Evolutionary conservation across 1,140 invertebrate genomes (phyloP).

Genomic region (Ridgeia piscesae): DNA sequence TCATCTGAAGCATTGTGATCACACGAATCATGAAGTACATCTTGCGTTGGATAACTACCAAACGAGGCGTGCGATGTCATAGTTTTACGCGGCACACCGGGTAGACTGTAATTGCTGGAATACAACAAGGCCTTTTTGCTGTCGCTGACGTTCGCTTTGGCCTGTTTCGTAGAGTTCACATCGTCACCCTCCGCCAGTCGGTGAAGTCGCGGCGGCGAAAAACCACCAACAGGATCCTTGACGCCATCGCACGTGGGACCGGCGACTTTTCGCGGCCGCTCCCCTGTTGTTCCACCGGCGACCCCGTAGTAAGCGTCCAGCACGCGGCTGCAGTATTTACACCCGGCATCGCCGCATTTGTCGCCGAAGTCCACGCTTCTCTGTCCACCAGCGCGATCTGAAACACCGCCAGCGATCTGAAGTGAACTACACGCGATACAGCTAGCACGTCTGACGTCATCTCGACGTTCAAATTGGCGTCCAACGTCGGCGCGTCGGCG

Average conservation of each 20-base stretch:
- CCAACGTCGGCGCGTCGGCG: too few species aligned
- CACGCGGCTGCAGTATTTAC: neutral
- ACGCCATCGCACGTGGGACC: neutral
- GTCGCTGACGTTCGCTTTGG: neutral
- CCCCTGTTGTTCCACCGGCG: neutral
- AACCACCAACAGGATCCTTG: neutral
- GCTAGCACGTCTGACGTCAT: too few species aligned
- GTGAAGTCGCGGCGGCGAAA: neutral
- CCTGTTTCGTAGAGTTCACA: neutral
- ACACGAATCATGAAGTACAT: neutral
- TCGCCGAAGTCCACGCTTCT: neutral
- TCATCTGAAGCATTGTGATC: neutral
- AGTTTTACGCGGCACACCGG: neutral
- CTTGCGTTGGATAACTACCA: neutral
- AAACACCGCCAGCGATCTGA: too few species aligned
- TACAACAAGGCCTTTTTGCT: neutral
- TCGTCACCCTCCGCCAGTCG: neutral
- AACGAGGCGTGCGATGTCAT: neutral
- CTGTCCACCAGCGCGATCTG: neutral
- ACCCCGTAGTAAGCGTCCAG: neutral
- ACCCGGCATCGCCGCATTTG: neutral
- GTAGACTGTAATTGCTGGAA: neutral
- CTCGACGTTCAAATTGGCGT: too few species aligned
- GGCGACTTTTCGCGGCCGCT: neutral
- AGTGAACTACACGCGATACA: too few species aligned